A percentile compares a stretch with the other conserved stretches of the same genome.
Evolutionary conservation across 2,888 invertebrate species (phyloP).

Genomic region (Agrotis ipsilon): DNA sequence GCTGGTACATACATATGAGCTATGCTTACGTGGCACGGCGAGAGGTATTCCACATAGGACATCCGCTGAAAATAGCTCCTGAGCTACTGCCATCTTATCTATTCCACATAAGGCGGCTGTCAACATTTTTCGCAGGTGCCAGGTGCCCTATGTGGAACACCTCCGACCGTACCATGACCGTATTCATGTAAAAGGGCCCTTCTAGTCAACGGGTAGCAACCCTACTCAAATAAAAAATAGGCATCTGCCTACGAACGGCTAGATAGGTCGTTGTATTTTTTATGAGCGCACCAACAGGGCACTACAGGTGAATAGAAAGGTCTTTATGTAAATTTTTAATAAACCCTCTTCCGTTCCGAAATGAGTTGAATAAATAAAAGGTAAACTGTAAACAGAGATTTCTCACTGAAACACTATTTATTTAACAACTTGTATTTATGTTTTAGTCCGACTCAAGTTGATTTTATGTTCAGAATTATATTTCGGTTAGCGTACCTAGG

Average conservation of each 20-base stretch:
- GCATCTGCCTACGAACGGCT: constrained; percentile 22
- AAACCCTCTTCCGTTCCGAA: constrained; percentile 65
- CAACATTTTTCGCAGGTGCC: no score
- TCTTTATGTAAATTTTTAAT: constrained; percentile 71
- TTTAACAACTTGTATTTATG: constrained; percentile 24
- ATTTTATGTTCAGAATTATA: constrained; percentile 10
- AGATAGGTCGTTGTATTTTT: constrained; percentile 66
- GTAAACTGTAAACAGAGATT: constrained; percentile 49
- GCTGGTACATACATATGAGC: no score
- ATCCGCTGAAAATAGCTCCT: no score
- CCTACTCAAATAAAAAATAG: constrained; percentile 8
- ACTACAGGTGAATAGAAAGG: constrained; percentile 66
- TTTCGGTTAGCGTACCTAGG: neutral
- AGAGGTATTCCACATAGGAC: no score
- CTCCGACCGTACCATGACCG: no score
- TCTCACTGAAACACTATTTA: constrained; percentile 44
- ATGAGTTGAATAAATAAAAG: constrained; percentile 71
- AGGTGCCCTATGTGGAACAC: no score
- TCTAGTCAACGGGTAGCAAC: neutral
- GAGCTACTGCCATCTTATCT: no score
- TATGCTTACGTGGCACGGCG: no score
- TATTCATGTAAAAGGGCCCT: no score
- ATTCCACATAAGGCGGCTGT: no score
- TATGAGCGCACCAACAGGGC: constrained; percentile 63
- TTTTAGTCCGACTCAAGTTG: neutral